Evolutionary conservation across 2,113 vertebrate species (phyloP), one percentile per base, ranked within the genome.

Genomic region (Cathartes aura): DNA sequence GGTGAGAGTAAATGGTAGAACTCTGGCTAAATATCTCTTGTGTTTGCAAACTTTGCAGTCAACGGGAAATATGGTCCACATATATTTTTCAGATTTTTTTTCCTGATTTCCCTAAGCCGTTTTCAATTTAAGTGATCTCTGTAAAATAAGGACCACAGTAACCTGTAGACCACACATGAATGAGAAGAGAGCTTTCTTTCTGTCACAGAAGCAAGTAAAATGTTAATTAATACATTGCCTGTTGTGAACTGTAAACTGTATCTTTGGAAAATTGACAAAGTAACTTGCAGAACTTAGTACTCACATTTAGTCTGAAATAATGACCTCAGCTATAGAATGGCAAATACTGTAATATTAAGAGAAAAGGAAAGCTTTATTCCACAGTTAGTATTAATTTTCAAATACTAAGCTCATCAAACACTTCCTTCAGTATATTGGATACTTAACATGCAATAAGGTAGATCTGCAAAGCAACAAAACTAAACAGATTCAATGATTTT

Each of bases 21-120:
- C 47, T 91, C 17, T 73, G n/a, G 12, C 5, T 63, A 80, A 74
- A 87, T 30, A 8, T n/a, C 6, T 63, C 26, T 27, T 58, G 2
- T 36, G 9, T 72, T 72, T 36, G 3, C 19, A 50, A 40, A 64
- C 4, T 63, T 45, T 36, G 6, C 21, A 63, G 9, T 15, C 32
- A 72, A 9, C 3, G 5, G 9, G 3, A 81, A 90, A 53, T 34
- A 68, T 2, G 2, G 3, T 40, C 9, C 7, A 6, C 10, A 3
- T 38, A 45, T n/a, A 47, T 42, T 79, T 45, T 62, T 43, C 29
- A 47, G 7, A 13, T 23, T 5, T 30, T 71, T 86, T 55, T 30
- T 45, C 11, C 22, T 27, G 22, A 79, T 47, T 91, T 74, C 17
- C 22, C 7, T 32, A 74, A 58, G 15, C 1, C 5, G 19, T 47